These are phyloP conservation scores for Diarsia dahlii DNA, from an alignment of 2,888 invertebrate species.

Conservation along the genomic window DNA sequence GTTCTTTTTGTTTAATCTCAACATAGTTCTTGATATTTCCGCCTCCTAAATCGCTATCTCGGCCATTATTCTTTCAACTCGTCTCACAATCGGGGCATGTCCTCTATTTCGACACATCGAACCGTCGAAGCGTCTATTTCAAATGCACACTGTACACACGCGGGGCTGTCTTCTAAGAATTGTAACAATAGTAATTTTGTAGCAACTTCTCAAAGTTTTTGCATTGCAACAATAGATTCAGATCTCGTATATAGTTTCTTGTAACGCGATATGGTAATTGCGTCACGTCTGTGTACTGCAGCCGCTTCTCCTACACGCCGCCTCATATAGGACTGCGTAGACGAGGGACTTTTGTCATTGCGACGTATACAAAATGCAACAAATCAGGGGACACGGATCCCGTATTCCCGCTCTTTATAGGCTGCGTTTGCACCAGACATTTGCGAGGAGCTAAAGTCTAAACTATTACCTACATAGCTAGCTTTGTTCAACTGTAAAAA, in stretches of 20 bases:
- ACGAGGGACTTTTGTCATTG: slow-evolving; percentile 2
- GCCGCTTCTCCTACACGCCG: slow-evolving; percentile 57
- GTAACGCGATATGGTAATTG: slow-evolving; percentile 75
- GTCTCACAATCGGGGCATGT: slow-evolving; percentile 22
- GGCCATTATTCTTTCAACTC: slow-evolving; percentile 39
- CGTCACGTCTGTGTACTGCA: slow-evolving; percentile 71
- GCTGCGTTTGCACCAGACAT: neutral
- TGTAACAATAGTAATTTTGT: slow-evolving; percentile 59
- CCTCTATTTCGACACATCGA: slow-evolving; percentile 38
- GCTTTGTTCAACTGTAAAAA: neutral
- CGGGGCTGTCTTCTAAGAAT: slow-evolving; percentile 51
- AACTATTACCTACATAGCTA: neutral
- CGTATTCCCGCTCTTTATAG: neutral
- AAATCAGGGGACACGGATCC: neutral
- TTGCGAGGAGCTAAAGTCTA: neutral
- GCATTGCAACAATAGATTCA: slow-evolving; percentile 67
- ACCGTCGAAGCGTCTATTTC: slow-evolving; percentile 51
- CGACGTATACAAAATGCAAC: neutral
- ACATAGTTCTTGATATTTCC: neutral
- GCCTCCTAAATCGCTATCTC: slow-evolving; percentile 4
- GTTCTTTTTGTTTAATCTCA: neutral
- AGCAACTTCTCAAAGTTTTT: slow-evolving; percentile 57
- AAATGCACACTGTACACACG: slow-evolving; percentile 36
- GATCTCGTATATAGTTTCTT: slow-evolving; percentile 69
- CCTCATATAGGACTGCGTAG: slow-evolving; percentile 35